These are phyloP conservation scores for Dryomyza anilis DNA, from an alignment of 2,888 invertebrate genomes.

Conservation along the genomic window DNA sequence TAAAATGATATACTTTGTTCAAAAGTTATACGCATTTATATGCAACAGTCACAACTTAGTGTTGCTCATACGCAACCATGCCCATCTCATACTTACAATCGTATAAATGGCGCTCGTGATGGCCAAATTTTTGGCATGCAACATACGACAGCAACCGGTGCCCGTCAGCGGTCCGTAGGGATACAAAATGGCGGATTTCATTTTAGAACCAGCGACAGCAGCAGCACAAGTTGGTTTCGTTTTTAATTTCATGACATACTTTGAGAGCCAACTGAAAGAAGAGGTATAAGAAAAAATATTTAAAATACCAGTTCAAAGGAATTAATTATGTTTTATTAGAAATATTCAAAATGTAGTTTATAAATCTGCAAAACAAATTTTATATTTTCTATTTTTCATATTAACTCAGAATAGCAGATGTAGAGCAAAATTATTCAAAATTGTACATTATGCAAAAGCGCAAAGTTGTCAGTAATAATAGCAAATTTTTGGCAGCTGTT, in stretches of 20 bases:
- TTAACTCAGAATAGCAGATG: too few relatives aligned
- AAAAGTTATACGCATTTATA: too few relatives aligned
- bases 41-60: too few relatives aligned
- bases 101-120: constrained; percentile 76
- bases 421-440: too few relatives aligned
- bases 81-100: constrained; percentile 75
- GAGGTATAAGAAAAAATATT: neutral
- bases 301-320: neutral
- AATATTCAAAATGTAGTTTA: neutral
- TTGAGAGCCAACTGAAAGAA: neutral
- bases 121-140: constrained; percentile 75
- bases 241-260: constrained; percentile 45
- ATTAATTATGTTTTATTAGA: neutral
- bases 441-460: too few relatives aligned
- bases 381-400: too few relatives aligned
- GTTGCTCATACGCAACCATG: too few relatives aligned
- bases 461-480: too few relatives aligned
- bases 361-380: neutral
- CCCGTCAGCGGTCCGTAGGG: constrained; percentile 62
- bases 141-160: constrained; percentile 67
- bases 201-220: constrained; percentile 52
- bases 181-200: constrained; percentile 65
- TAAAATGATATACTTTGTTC: too few relatives aligned
- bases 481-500: too few relatives aligned
- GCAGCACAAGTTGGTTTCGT: constrained; percentile 45